phyloP scores from a whole-genome alignment of 1,140 invertebrate species.

The Chironomus striatipennis region DNA sequence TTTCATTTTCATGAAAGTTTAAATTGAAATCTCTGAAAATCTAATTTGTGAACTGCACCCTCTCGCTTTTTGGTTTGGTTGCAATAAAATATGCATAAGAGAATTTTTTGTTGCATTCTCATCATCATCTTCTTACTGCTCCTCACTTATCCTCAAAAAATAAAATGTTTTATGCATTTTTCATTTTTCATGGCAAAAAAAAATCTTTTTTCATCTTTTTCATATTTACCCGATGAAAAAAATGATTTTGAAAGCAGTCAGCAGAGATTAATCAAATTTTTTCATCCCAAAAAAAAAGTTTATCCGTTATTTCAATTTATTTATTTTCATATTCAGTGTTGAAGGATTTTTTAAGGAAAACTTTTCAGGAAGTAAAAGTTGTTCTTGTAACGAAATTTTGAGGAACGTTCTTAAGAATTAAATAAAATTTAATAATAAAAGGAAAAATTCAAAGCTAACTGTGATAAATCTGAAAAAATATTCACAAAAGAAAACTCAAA shows the following conservation, averaged over 20 bases:
- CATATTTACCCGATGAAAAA: not conserved
- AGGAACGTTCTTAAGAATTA: too few relatives aligned
- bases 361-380: not conserved
- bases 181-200: too few relatives aligned
- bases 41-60: not conserved
- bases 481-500: too few relatives aligned
- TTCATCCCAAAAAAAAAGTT: not conserved
- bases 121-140: not conserved
- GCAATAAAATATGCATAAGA: not conserved
- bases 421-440: too few relatives aligned
- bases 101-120: not conserved
- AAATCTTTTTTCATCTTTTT: not conserved
- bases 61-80: not conserved
- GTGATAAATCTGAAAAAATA: too few relatives aligned
- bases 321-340: too few relatives aligned
- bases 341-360: not conserved
- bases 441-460: too few relatives aligned
- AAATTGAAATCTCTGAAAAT: not conserved
- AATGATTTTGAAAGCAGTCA: not conserved
- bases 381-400: too few relatives aligned
- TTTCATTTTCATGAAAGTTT: too few relatives aligned
- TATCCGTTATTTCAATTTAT: not conserved
- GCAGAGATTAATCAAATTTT: conserved; percentile 7
- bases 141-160: not conserved
- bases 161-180: conserved; percentile 6